A percentile compares a stretch with the other conserved stretches of the same genome.
Evolutionary conservation across 2,113 vertebrate species (phyloP).

Genomic region (Puffinus mauretanicus): DNA sequence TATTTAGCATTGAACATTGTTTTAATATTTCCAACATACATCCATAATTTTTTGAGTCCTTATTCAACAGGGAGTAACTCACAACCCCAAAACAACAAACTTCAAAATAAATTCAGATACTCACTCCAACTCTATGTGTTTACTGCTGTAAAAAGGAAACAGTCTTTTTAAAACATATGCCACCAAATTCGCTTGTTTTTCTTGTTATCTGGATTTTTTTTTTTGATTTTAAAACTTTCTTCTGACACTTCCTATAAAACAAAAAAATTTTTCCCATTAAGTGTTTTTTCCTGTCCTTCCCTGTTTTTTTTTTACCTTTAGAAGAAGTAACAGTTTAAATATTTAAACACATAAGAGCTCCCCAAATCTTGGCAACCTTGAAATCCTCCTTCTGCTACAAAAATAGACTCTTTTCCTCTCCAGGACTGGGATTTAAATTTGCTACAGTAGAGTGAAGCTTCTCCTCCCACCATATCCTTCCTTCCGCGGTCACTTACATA

Average conservation of each 20-base stretch:
- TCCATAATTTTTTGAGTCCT: not conserved
- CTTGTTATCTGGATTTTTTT: not conserved
- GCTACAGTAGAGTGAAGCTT: not conserved
- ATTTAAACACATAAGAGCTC: not conserved
- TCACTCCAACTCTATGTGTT: accelerated
- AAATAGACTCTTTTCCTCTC: not conserved
- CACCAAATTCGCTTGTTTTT: not conserved
- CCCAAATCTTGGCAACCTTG: not conserved
- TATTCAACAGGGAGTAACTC: not conserved
- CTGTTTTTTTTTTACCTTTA: not conserved
- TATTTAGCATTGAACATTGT: not conserved
- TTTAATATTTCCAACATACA: not conserved
- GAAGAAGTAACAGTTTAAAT: not conserved
- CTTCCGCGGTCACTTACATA: not conserved
- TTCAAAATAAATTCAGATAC: not conserved
- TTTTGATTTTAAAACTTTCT: not conserved
- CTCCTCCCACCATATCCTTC: not conserved
- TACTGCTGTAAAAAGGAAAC: not conserved
- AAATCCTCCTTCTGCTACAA: not conserved
- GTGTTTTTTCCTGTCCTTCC: not conserved
- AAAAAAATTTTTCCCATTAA: not conserved
- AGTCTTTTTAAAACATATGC: not conserved
- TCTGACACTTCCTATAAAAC: not conserved
- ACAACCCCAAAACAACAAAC: not conserved
- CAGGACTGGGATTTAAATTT: not conserved